Evolutionary conservation across 1,140 invertebrate genomes (phyloP).

Genomic region (Zaprionus tsacasi): DNA sequence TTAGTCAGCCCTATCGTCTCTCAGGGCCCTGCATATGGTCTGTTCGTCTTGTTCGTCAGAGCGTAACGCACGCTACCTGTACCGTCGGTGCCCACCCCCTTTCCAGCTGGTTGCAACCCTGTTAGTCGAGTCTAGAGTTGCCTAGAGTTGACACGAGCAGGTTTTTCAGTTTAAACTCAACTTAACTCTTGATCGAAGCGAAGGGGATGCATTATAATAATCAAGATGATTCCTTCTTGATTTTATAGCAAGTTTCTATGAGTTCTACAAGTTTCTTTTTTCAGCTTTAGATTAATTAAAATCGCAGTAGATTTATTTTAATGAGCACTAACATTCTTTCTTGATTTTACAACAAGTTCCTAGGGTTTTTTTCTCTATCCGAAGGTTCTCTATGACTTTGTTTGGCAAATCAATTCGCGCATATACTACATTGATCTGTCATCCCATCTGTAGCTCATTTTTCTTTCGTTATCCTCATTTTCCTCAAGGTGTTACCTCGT

Average conservation of each 20-base stretch:
- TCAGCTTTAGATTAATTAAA: too few relatives aligned
- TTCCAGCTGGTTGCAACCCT: not conserved
- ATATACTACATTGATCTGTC: not conserved
- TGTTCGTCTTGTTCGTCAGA: conserved; percentile 1
- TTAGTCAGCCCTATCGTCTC: conserved; percentile 41
- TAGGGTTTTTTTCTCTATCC: too few relatives aligned
- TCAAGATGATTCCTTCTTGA: not conserved
- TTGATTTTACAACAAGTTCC: too few relatives aligned
- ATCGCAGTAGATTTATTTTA: too few relatives aligned
- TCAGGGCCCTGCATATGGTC: conserved; percentile 26
- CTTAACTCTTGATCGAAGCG: not conserved
- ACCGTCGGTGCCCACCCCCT: not conserved
- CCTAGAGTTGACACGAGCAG: not conserved
- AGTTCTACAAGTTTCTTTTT: not conserved
- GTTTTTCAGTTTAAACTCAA: not conserved
- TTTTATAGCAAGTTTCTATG: not conserved
- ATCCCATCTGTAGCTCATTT: conserved; percentile 11
- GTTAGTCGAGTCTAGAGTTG: not conserved
- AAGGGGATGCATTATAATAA: too few relatives aligned
- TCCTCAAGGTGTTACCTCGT: conserved; percentile 12
- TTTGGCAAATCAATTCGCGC: conserved; percentile 72
- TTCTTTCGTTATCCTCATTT: conserved; percentile 21
- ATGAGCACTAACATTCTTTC: too few relatives aligned
- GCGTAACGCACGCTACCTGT: conserved; percentile 58
- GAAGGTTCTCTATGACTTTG: conserved; percentile 54